Evolutionary conservation across 2,888 invertebrate genomes (phyloP), one percentile per base, ranked within the genome.

Genomic region (Spilosoma lubricipeda): DNA sequence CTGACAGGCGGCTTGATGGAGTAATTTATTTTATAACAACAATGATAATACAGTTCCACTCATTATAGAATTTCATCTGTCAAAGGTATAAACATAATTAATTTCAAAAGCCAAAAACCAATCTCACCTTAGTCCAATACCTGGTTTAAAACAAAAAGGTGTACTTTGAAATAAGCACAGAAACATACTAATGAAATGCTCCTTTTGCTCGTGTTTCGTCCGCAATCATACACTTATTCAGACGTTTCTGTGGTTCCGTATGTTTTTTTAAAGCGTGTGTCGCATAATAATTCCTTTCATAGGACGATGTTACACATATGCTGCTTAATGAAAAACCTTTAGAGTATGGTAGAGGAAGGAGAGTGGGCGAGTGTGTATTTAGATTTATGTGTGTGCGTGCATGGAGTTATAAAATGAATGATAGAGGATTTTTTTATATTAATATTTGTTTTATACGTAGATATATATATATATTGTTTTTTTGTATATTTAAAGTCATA

Each of bases 191-290:
- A 86, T 83, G 83, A 79, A 80, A 82, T 72, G 15, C 18, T 77
- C 72, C 74, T 81, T 82, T 81, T 83, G 75, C 73, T 81, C 79
- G 66, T 77, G 36, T 77, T 80, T 77, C 78, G 78, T 77, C 91
- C 91, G 94, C 94, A 94, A 94, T 95, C 95, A 94, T 94, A 93
- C 93, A 94, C 91, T 93, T 94, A 94, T 95, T 95, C 95, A 95
- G 93, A 94, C 94, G 93, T 92, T 90, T 89, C 88, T 82, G 81
- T 83, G 82, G 85, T 90, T 89, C 88, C 88, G 90, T 89, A 88
- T 84, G 67, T 79, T 90, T 93, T 93, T 93, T 90, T 88, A 18
- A 91, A 90, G 90, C 91, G 90, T 88, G 88, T 87, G 85, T 81
- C 83, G 89, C 90, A 89, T 93, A 92, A 92, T 93, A 93, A 90